These are phyloP conservation scores for Pantherophis alleghaniensis DNA, from an alignment of 2,797 vertebrate genomes.

Conservation along the genomic window DNA sequence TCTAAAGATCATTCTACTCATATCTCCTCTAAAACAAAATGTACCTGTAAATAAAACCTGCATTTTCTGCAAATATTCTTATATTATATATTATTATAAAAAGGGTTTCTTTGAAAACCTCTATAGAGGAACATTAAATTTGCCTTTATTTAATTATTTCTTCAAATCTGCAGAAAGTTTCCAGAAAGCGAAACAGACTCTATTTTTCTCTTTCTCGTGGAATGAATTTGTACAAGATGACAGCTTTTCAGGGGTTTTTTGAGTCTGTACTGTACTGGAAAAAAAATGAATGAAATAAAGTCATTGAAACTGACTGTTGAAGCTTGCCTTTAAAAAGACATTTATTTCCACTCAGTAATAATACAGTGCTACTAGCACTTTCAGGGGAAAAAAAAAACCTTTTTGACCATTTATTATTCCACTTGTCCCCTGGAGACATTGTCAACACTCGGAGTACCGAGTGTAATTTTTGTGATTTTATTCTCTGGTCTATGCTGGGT, in stretches of 20 bases:
- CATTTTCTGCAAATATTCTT: neutral
- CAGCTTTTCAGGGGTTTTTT: neutral
- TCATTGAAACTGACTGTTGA: neutral
- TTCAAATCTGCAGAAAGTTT: neutral
- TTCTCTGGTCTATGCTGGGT: slow-evolving; percentile 42
- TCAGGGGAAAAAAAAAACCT: neutral
- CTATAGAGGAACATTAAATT: neutral
- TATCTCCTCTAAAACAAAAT: neutral
- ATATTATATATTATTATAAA: neutral
- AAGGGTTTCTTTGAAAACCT: neutral
- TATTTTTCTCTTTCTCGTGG: neutral
- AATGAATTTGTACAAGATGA: neutral
- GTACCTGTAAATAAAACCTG: neutral
- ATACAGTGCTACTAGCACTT: neutral
- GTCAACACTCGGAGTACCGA: neutral
- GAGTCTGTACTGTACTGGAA: neutral
- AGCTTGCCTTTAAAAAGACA: neutral
- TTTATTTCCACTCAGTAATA: neutral
- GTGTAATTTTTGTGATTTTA: slow-evolving; percentile 31
- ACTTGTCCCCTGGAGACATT: neutral
- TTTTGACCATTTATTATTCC: neutral
- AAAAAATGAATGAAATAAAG: neutral
- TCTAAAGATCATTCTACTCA: neutral
- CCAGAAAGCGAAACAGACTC: neutral
- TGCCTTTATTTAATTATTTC: neutral